Conservation (phyloP, 2,113 vertebrate genomes). For the Aegotheles bennettii region DNA sequence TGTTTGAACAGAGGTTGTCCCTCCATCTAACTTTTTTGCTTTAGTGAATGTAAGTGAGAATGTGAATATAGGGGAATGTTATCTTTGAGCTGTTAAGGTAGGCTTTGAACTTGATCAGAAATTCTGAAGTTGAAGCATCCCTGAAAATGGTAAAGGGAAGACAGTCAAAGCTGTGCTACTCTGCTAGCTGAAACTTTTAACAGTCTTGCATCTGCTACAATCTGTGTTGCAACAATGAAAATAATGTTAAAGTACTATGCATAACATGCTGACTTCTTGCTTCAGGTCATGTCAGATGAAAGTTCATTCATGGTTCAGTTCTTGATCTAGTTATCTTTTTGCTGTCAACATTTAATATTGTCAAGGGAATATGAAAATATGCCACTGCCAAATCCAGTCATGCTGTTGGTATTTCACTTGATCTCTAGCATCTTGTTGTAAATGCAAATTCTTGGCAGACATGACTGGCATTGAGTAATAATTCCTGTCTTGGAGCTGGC, state of each 20-base stretch:
- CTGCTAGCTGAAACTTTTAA: not conserved
- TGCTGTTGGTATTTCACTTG: not conserved
- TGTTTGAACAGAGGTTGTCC: not conserved
- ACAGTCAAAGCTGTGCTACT: not conserved
- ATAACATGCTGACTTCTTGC: not conserved
- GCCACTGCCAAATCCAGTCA: not conserved
- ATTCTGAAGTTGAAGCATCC: not conserved
- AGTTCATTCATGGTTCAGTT: constrained; percentile 5
- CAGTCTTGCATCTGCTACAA: not conserved
- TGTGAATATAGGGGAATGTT: not conserved
- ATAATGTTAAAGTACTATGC: not conserved
- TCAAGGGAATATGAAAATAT: not conserved
- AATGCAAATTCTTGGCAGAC: constrained; percentile 12
- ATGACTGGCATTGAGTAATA: not conserved
- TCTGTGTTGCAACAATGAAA: not conserved
- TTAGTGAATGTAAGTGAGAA: not conserved
- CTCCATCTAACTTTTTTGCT: not conserved
- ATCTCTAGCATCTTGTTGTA: not conserved
- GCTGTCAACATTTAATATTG: not conserved
- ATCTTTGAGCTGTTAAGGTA: not conserved
- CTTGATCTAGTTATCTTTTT: not conserved
- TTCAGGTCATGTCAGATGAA: not conserved
- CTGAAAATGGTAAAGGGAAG: not conserved
- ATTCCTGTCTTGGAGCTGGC: too few relatives aligned
- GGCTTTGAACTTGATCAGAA: not conserved